Evolutionary conservation across 2,888 invertebrate genomes (phyloP).

Genomic region (Harpagoxenus sublaevis): DNA sequence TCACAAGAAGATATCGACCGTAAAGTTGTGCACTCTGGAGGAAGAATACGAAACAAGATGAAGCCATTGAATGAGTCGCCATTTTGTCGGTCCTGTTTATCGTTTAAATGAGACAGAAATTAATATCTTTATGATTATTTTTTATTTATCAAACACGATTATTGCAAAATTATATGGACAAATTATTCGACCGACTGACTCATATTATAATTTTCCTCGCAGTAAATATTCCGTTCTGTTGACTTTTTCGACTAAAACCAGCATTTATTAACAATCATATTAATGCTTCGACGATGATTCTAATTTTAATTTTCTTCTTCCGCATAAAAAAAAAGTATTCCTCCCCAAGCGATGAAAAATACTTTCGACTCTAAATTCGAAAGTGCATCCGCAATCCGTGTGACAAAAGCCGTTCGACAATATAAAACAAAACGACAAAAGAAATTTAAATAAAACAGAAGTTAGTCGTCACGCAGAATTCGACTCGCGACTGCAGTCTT

Average conservation of each 20-base stretch:
- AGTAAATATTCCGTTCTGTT: background rate
- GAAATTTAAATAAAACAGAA: constrained; percentile 45
- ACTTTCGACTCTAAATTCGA: constrained; percentile 7
- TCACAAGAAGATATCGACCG: background rate
- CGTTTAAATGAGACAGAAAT: background rate
- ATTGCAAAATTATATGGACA: background rate
- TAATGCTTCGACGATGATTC: background rate
- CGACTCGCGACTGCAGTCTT: constrained; percentile 10
- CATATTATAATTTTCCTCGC: background rate
- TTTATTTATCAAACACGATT: background rate
- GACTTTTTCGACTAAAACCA: background rate
- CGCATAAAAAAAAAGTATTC: background rate
- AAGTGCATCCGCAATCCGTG: background rate
- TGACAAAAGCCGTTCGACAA: background rate
- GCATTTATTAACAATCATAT: background rate
- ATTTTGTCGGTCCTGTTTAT: background rate
- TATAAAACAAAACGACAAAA: constrained; percentile 10
- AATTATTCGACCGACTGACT: background rate
- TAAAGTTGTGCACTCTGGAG: constrained; percentile 10
- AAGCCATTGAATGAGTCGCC: background rate
- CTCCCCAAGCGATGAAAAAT: background rate
- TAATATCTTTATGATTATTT: constrained; percentile 4
- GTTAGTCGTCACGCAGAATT: constrained; percentile 37
- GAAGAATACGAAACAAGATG: background rate
- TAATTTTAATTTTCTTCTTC: background rate